phyloP scores from a whole-genome alignment of 2,113 vertebrate genomes.

The Pogona vitticeps region DNA sequence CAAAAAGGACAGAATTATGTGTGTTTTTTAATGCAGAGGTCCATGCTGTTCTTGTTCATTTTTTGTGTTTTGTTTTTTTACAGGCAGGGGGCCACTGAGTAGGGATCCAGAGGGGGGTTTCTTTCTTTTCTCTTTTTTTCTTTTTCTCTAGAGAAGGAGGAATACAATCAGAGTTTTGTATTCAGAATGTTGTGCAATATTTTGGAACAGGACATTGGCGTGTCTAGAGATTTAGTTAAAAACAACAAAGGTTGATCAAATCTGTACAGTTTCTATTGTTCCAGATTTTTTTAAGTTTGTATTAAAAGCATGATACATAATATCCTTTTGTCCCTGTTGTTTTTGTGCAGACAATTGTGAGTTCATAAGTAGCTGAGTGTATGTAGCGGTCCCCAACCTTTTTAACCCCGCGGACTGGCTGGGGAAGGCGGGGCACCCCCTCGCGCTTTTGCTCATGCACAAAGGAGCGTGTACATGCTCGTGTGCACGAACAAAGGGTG shows the following conservation, averaged over 20 bases:
- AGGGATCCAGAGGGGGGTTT: constrained; percentile 49
- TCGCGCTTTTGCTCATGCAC: no score
- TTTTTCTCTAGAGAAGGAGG: constrained; percentile 78
- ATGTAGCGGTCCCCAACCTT: no score
- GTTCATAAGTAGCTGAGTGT: no score
- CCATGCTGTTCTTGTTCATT: constrained; percentile 49
- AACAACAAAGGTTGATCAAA: constrained; percentile 81
- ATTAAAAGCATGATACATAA: constrained; percentile 89
- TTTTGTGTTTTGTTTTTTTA: constrained; percentile 54
- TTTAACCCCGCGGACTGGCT: no score
- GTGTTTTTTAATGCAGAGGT: constrained; percentile 49
- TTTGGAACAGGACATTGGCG: constrained; percentile 81
- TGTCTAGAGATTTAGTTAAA: constrained; percentile 85
- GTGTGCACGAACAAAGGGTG: no score
- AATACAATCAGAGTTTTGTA: constrained; percentile 84
- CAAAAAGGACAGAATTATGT: constrained; percentile 64
- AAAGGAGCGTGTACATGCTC: no score
- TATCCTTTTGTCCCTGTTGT: constrained; percentile 40
- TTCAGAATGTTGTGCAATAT: constrained; percentile 89
- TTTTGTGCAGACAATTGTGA: not conserved
- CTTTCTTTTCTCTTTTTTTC: constrained; percentile 32
- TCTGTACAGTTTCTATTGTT: constrained; percentile 91
- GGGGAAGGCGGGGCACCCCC: no score
- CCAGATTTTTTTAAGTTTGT: constrained; percentile 91
- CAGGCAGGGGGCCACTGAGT: constrained; percentile 62